Conservation (phyloP, 2,113 vertebrate genomes). For the Pipra filicauda region DNA sequence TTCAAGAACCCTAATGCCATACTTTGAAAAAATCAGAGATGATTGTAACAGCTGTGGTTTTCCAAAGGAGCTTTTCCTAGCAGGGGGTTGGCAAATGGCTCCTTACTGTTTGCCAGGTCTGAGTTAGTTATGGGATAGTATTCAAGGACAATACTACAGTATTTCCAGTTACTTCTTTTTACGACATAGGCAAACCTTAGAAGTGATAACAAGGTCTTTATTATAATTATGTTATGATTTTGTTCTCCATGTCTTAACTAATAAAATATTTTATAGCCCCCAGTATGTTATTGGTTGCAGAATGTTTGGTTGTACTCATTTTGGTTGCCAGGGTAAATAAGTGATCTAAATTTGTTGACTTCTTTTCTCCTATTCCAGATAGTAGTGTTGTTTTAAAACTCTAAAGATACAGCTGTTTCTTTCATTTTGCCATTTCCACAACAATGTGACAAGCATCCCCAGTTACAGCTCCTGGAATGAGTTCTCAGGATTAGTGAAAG, state of each 20-base stretch:
- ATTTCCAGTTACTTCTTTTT: not conserved
- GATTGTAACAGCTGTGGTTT: not conserved
- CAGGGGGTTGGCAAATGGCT: not conserved
- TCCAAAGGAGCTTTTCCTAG: not conserved
- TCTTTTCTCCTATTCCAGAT: constrained; percentile 64
- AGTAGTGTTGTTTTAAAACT: constrained; percentile 81
- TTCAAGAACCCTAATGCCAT: not conserved
- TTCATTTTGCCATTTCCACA: constrained; percentile 83
- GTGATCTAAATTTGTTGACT: not conserved
- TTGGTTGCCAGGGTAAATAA: not conserved
- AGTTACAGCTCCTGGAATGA: constrained; percentile 75
- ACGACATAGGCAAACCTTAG: not conserved
- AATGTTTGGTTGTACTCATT: not conserved
- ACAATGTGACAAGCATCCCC: constrained; percentile 70
- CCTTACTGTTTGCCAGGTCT: not conserved
- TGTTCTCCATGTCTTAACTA: not conserved
- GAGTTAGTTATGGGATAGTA: not conserved
- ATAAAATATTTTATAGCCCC: not conserved
- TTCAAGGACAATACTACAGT: not conserved
- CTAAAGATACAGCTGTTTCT: constrained; percentile 83
- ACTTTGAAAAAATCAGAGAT: not conserved
- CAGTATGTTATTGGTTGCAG: not conserved
- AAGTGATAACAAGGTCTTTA: not conserved
- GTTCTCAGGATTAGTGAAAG: constrained; percentile 79
- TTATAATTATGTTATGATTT: not conserved